Evolutionary conservation across 1,140 invertebrate genomes (phyloP), one percentile per base, ranked within the genome.

Genomic region (Oreohelix idahoensis): DNA sequence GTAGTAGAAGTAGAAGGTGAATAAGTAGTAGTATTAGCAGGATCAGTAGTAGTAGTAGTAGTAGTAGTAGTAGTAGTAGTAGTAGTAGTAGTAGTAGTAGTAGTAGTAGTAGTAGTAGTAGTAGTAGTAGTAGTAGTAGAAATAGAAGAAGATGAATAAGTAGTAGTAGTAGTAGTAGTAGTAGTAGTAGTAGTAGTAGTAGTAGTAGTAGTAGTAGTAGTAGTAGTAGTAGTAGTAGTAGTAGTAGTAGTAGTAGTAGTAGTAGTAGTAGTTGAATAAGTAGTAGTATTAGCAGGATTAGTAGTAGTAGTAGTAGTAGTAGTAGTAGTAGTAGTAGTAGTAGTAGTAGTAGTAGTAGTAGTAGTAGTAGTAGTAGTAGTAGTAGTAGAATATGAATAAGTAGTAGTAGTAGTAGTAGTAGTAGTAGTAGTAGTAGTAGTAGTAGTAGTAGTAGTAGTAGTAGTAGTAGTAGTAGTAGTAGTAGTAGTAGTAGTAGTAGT

Each of bases 401-500:
- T 69, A 38, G 69, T 81, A 79, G 70, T 76, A 79, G 76, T 75
- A 84, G 29, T 76, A 80, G 77, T 78, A 84, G 63, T 70, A 53
- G 77, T 76, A 80, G 49, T 75, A 80, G 63, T 66, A 73, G 51
- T 77, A 79, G 83, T 76, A 79, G 69, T 49, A 73, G 83, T 82
- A 84, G 83, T 75, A 49, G 36, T 77, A 77, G 75, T 49, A 77
- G 39, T n/a, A 49, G 42, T 80, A 76, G 71, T 45, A 78, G 74
- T 81, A 74, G 63, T 74, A 71, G 63, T 74, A 74, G 63, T 75
- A 79, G 83, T 81, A 84, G 63, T 82, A 84, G 83, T 85, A 79
- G 77, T 84, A 74, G 74, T 85, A 84, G 83, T 85, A 79, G 63
- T 84, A 79, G 39, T 63, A 79, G 38, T 81, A 74, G 83, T 45